Base-by-base conservation (phyloP, 2,888 invertebrate species). In the Pyrgus malvae region DNA sequence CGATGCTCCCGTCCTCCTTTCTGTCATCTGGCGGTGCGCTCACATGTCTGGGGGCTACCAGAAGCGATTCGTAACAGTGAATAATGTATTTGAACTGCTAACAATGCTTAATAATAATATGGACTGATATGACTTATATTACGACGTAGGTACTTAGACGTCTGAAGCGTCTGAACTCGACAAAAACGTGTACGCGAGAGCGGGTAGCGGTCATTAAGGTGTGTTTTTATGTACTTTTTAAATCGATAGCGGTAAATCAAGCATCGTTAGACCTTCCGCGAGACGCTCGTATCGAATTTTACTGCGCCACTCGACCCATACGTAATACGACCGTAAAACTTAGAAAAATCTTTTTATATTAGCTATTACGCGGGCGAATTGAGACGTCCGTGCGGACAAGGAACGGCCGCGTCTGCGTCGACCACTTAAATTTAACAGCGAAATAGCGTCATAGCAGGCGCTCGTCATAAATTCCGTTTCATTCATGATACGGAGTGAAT, bases 51-150 rank as follows among this genome's bases (percentile, higher is more conserved):
- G 82, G 84, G 84, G 80, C 75, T 69, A 83, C 84, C 81, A 84
- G 80, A 77, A 80, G 76, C 84, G 80, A 87, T 82, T 86, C 83
- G 84, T 80, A 83, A 87, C 86, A 83, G 80, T 83, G 85, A 83
- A 83, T 85, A 87, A 83, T 85, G 79, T 83, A 81, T 84, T 74
- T 69, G 72, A 76, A 76, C 70, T 67, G 72, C 77, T 77, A 75
- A 82, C 77, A 74, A 73, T 77, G 76, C 76, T 74, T 76, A 82
- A 82, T 83, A 81, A 79, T 80, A 82, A 81, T 80, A 78, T 65
- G 58, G 55, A 62, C 59, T 61, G 55, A 33, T 16, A 23, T 42
- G 35, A 29, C 37, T 27, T 14, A 38, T 21, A 35, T 21, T 42
- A 8, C 2, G 1, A 0, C 4, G 17, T 17, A 14, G 12, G 16